Evolutionary conservation across 2,797 vertebrate genomes (phyloP).

Genomic region (Alfaro cultratus): DNA sequence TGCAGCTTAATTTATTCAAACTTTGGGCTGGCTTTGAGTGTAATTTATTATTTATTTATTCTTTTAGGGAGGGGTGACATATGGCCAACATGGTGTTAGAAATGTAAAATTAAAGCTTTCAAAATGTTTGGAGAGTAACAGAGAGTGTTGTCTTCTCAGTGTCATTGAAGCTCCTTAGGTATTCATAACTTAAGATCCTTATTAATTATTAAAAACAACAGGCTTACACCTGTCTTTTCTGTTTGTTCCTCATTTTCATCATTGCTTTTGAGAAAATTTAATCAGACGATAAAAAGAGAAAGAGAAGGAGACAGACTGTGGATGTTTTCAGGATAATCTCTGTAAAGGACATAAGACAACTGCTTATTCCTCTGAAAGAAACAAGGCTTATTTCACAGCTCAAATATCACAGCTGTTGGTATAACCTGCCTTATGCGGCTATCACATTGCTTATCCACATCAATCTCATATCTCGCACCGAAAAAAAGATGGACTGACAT

Average conservation of each 20-base stretch:
- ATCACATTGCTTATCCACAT: constrained; percentile 63
- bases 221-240: constrained; percentile 36
- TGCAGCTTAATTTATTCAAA: neutral
- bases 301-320: constrained; percentile 47
- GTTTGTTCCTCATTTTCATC: constrained; percentile 29
- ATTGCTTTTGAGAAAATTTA: constrained; percentile 42
- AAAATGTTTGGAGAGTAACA: constrained; percentile 31
- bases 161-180: constrained; percentile 32
- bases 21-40: neutral
- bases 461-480: constrained; percentile 67
- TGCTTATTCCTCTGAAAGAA: constrained; percentile 55
- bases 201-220: constrained; percentile 60
- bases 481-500: constrained; percentile 73
- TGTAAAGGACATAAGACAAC: constrained; percentile 64
- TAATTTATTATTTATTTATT: constrained; percentile 28
- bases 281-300: constrained; percentile 33
- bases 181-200: constrained; percentile 47
- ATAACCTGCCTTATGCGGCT: constrained; percentile 67
- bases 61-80: neutral
- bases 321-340: constrained; percentile 65
- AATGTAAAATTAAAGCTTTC: constrained; percentile 49
- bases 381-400: constrained; percentile 70
- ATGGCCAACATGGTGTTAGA: constrained; percentile 23
- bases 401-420: constrained; percentile 77
- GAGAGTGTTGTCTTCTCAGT: constrained; percentile 27